Evolutionary conservation across 92 coral and sea anemone genomes (phyloP).

Genomic region (Porites rus): DNA sequence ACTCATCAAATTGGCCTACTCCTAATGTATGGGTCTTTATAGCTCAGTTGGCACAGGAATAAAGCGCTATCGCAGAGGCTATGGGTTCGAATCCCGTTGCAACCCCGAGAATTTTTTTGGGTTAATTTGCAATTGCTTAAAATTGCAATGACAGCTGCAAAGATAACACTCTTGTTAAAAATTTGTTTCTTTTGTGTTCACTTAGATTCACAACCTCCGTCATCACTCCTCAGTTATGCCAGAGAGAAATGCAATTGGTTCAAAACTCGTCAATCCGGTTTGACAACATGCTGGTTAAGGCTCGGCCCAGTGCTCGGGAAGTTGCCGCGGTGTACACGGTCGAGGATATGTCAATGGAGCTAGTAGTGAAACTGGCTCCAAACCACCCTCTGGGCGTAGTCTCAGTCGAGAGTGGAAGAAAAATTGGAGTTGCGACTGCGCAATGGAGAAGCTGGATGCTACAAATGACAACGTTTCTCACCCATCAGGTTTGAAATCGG

Average conservation of each 20-base stretch:
- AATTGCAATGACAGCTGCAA: neutral
- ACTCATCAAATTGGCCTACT: too few relatives aligned
- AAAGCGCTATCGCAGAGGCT: too few relatives aligned
- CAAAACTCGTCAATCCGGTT: constrained; percentile 82
- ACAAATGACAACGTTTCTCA: constrained; percentile 94
- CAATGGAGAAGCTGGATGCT: constrained; percentile 99
- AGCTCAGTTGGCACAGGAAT: too few relatives aligned
- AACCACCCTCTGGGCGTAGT: constrained; percentile 97
- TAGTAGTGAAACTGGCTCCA: constrained; percentile 91
- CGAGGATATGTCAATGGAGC: constrained; percentile 96
- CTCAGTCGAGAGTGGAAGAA: constrained; percentile 92
- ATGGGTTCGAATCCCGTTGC: too few relatives aligned
- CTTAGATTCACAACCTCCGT: constrained; percentile 81
- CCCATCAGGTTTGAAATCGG: constrained; percentile 81
- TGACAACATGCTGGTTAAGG: constrained; percentile 92
- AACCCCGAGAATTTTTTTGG: too few relatives aligned
- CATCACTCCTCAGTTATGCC: constrained; percentile 89
- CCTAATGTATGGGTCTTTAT: too few relatives aligned
- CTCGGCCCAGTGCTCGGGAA: constrained; percentile 97
- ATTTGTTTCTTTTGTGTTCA: neutral
- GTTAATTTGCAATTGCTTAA: too few relatives aligned
- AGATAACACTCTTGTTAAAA: neutral
- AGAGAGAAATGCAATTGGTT: constrained; percentile 89
- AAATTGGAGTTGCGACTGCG: constrained; percentile 86
- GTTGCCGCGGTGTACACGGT: constrained; percentile 98